Base-by-base conservation (phyloP, 2,888 invertebrate species). In the Tenthredo scrophulariae region DNA sequence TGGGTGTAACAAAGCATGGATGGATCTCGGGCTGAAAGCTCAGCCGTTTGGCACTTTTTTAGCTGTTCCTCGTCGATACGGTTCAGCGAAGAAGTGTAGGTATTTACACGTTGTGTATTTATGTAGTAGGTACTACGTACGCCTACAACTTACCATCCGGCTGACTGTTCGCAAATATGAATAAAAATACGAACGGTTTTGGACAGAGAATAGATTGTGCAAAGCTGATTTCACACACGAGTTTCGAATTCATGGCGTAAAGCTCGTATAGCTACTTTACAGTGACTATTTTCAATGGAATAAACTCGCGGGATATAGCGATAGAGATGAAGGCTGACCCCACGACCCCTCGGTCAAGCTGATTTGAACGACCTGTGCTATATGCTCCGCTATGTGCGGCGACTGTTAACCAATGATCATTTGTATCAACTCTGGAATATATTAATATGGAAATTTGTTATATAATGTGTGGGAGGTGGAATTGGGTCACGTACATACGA, bases 371-470 rank as follows among this genome's bases (percentile, higher is more conserved):
- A 70, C 18, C 70, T 22, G 15, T 26, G 18, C 10, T 26, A 33
- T 15, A 18, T 1, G 26, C 13, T 9, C 2, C 1, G 43, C 13
- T 9, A 43, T 46, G 46, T 13, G 70, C 33, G 70, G 15, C 29
- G 29, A 70, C 70, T 70, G 74, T 74, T 74, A 22, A 40, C 43
- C 46, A 74, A 74, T 74, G 43, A 74, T 46, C 74, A 74, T 22
- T 46, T 74, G 22, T 74, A 46, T 74, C 74, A 74, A 46, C 46
- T 43, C 74, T 46, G 13, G 22, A 22, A 46, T 43, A 74, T 74
- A 37, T 37, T 37, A 70, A 37, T 70, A 62, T 62, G 62, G 26
- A 26, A 62, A 62, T 62, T 62, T 26, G 26, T 62, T 22, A 26
- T 22, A 10, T 22, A 10, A 26, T 26, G 62, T 26, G 62, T 26